These are phyloP conservation scores for Nansenia antarctica DNA, from an alignment of 2,113 vertebrate genomes.

Conservation along the genomic window DNA sequence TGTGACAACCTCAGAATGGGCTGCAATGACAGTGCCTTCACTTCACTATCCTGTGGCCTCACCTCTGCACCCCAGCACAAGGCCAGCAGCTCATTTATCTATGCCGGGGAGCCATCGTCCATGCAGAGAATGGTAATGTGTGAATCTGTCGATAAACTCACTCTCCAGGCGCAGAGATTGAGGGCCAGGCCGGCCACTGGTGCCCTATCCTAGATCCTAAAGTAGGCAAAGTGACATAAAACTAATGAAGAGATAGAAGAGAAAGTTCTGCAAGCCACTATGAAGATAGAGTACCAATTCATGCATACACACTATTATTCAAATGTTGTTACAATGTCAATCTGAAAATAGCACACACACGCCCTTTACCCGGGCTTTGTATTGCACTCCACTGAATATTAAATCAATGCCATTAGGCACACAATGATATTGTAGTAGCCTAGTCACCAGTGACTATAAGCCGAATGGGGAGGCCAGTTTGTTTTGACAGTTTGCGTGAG, in stretches of 20 bases:
- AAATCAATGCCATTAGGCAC: not conserved
- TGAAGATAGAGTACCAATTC: not conserved
- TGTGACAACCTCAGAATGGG: not conserved
- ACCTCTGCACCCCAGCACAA: not conserved
- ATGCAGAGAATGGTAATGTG: constrained; percentile 1
- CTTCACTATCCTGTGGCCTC: not conserved
- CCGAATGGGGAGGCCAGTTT: not conserved
- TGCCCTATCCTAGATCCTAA: not conserved
- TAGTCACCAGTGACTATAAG: not conserved
- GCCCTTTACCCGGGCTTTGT: not conserved
- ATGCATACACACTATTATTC: not conserved
- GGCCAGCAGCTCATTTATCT: constrained; percentile 6
- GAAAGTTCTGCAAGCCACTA: not conserved
- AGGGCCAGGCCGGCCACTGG: not conserved
- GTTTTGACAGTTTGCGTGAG: not conserved
- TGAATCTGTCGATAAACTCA: constrained; percentile 2
- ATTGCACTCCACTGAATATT: not conserved
- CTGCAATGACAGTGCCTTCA: not conserved
- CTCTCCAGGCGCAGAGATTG: not conserved
- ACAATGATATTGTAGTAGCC: not conserved
- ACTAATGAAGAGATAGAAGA: not conserved
- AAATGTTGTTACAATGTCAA: not conserved
- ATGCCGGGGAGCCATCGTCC: not conserved
- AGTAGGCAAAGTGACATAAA: not conserved
- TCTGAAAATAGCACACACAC: not conserved